Evolutionary conservation across 2,797 vertebrate species (phyloP).

Genomic region (Typhlichthys eigenmanni): DNA sequence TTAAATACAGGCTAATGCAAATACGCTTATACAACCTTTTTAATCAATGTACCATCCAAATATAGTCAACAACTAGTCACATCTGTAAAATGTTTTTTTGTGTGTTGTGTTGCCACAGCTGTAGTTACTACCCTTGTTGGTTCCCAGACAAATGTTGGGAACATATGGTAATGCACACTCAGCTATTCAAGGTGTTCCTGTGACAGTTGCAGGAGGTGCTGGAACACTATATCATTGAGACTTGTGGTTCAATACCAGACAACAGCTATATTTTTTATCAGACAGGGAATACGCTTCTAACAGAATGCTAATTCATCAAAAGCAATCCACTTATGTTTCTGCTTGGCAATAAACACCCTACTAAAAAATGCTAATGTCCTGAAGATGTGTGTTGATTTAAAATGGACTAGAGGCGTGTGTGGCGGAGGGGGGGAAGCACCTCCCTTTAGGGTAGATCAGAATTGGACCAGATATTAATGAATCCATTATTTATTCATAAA

Average conservation of each 20-base stretch:
- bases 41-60: not conserved
- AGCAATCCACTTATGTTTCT: slow-evolving; percentile 4
- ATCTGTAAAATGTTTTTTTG: slow-evolving; percentile 21
- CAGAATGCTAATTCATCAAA: slow-evolving; percentile 45
- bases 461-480: slow-evolving; percentile 26
- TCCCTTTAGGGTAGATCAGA: slow-evolving; percentile 8
- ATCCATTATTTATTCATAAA: slow-evolving; percentile 35
- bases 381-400: slow-evolving; percentile 4
- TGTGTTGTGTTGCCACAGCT: slow-evolving; percentile 40
- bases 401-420: not conserved
- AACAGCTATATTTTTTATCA: slow-evolving; percentile 10
- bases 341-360: slow-evolving; percentile 2
- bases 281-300: not conserved
- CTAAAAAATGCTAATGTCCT: slow-evolving; percentile 7
- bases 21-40: not conserved
- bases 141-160: slow-evolving; percentile 46
- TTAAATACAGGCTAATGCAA: slow-evolving; percentile 2
- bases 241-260: slow-evolving; percentile 41
- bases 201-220: slow-evolving; percentile 37
- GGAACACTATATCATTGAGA: slow-evolving; percentile 54
- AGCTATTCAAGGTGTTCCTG: slow-evolving; percentile 49
- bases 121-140: slow-evolving; percentile 28
- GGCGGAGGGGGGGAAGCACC: too few relatives aligned
- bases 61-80: slow-evolving; percentile 3
- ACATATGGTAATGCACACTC: slow-evolving; percentile 30